Conservation (phyloP, 2,113 vertebrate genomes). For the Rattus rattus region DNA sequence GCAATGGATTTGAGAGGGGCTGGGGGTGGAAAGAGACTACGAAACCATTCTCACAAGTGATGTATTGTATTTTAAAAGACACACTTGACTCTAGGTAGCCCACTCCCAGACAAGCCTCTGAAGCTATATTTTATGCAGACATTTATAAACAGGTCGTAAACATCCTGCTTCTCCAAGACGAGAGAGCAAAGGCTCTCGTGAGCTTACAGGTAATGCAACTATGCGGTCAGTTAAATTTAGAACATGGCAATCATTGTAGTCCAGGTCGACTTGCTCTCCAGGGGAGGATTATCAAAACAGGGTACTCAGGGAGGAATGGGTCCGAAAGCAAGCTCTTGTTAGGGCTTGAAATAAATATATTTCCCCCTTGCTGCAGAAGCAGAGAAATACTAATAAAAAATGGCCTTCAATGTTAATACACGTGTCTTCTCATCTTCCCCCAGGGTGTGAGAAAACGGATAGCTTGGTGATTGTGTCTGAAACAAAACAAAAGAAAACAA, state of each 20-base stretch:
- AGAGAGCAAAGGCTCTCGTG: conserved; percentile 31
- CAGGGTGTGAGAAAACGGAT: background rate
- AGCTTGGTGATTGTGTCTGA: background rate
- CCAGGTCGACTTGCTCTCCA: conserved; percentile 24
- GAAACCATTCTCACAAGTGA: conserved; percentile 80
- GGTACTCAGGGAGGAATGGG: background rate
- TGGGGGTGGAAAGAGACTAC: background rate
- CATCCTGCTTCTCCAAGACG: conserved; percentile 57
- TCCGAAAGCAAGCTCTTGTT: background rate
- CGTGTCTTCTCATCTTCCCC: conserved; percentile 8
- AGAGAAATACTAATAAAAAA: conserved; percentile 38
- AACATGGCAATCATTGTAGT: conserved; percentile 10
- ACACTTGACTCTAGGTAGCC: conserved; percentile 81
- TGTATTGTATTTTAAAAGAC: conserved; percentile 85
- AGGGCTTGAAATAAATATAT: conserved; percentile 52
- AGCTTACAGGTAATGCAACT: conserved; percentile 30
- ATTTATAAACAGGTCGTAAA: conserved; percentile 82
- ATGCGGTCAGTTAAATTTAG: conserved; percentile 63
- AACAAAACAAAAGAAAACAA: background rate
- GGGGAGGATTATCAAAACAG: conserved; percentile 40
- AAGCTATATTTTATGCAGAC: conserved; percentile 78
- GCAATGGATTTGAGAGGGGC: conserved; percentile 71
- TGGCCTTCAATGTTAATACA: background rate
- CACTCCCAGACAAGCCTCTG: conserved; percentile 73
- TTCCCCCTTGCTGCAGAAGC: background rate